These are phyloP conservation scores for Oriolus oriolus DNA, from an alignment of 2,113 vertebrate genomes.

Conservation along the genomic window DNA sequence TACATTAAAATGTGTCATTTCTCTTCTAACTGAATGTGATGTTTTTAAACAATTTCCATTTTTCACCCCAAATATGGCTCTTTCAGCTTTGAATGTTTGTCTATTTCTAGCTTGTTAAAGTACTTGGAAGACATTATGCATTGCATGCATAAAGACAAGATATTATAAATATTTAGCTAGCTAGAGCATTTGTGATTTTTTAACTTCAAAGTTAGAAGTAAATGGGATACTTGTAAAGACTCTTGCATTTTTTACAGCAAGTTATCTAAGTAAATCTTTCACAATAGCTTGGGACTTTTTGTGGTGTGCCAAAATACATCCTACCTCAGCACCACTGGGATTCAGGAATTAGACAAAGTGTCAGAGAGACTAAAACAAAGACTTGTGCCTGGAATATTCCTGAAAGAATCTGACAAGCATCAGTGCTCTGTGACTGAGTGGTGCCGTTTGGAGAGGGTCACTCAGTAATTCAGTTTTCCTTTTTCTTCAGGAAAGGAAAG, in stretches of 20 bases:
- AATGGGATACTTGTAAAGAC: neutral
- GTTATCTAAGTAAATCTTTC: neutral
- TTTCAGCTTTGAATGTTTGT: conserved; percentile 18
- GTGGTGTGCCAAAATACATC: neutral
- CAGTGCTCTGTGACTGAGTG: neutral
- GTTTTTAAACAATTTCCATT: conserved; percentile 45
- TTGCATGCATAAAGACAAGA: neutral
- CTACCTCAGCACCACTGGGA: neutral
- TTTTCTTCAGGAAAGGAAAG: neutral
- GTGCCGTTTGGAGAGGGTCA: neutral
- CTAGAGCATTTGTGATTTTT: conserved; percentile 35
- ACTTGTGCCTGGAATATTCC: neutral
- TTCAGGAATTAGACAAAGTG: neutral
- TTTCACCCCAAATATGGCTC: conserved; percentile 53
- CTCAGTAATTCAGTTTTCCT: neutral
- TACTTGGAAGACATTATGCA: conserved; percentile 25
- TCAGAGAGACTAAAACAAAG: neutral
- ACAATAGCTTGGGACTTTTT: neutral
- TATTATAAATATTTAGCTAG: conserved; percentile 59
- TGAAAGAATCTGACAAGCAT: neutral
- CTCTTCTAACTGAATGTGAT: neutral
- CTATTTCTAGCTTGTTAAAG: conserved; percentile 51
- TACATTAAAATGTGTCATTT: conserved; percentile 25
- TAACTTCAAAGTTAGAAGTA: neutral
- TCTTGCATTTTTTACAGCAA: neutral